Evolutionary conservation across 2,797 vertebrate species (phyloP).

Genomic region (Pachyuromys duprasi): DNA sequence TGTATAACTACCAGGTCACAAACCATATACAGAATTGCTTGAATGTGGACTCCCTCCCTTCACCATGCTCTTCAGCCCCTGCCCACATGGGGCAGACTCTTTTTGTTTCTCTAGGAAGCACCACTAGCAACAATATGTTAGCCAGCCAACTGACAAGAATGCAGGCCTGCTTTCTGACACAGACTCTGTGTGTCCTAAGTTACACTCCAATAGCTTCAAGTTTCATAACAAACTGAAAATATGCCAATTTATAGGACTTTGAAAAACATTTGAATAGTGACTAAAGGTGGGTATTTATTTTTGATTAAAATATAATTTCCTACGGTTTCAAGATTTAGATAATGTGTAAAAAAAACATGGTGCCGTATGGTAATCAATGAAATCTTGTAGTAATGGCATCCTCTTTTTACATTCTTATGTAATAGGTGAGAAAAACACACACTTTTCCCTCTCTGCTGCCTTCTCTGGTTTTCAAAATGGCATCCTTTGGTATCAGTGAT

Average conservation of each 20-base stretch:
- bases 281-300: background rate
- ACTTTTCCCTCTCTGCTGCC: background rate
- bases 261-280: background rate
- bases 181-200: background rate
- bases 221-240: background rate
- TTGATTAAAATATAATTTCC: background rate
- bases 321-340: background rate
- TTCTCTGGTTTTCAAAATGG: background rate
- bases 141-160: background rate
- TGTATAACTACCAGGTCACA: background rate
- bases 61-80: background rate
- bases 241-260: background rate
- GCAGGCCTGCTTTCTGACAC: background rate
- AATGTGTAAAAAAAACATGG: background rate
- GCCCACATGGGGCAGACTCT: background rate
- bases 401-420: background rate
- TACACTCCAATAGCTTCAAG: background rate
- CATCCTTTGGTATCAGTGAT: background rate
- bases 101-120: background rate
- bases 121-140: background rate
- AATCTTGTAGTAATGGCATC: background rate
- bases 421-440: background rate
- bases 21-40: background rate
- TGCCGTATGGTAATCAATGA: background rate
- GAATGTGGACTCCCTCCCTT: background rate